These are phyloP conservation scores for Drosophila saltans DNA, from an alignment of 1,140 invertebrate species.

Conservation along the genomic window DNA sequence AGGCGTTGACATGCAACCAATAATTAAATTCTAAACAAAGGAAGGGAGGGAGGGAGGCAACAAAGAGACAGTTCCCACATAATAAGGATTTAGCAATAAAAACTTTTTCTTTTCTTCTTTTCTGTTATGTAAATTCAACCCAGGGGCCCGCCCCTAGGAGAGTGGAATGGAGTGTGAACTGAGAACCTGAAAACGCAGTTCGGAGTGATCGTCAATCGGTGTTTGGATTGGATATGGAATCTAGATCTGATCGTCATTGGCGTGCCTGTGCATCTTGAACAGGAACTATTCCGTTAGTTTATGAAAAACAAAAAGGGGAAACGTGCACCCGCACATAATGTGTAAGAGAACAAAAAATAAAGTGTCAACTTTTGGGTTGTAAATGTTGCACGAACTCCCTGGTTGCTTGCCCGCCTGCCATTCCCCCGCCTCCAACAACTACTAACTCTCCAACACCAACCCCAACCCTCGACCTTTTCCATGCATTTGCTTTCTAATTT, in stretches of 20 bases:
- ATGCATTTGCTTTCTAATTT: constrained; percentile 74
- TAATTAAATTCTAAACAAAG: constrained; percentile 69
- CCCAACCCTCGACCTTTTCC: constrained; percentile 12
- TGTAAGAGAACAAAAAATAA: constrained; percentile 47
- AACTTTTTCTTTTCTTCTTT: constrained; percentile 36
- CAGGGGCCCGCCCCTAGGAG: constrained; percentile 9
- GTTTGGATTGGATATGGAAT: constrained; percentile 5
- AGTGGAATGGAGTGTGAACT: constrained; percentile 16
- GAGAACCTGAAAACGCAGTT: background rate
- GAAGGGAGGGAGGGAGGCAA: constrained; percentile 18
- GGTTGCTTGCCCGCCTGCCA: constrained; percentile 19
- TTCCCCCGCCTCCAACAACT: constrained; percentile 6
- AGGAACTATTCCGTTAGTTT: constrained; percentile 60
- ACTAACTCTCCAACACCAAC: background rate
- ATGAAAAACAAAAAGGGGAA: constrained; percentile 24
- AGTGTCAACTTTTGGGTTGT: constrained; percentile 69
- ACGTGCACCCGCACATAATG: constrained; percentile 78
- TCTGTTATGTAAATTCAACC: constrained; percentile 62
- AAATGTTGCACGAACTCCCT: constrained; percentile 33
- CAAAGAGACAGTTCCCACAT: constrained; percentile 64
- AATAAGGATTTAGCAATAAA: constrained; percentile 78
- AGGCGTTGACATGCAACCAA: constrained; percentile 76
- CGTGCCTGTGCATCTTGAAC: constrained; percentile 75
- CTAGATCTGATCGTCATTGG: constrained; percentile 32
- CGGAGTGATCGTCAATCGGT: constrained; percentile 17